Evolutionary conservation across 2,888 invertebrate species (phyloP).

Genomic region (Drosophila siamana): DNA sequence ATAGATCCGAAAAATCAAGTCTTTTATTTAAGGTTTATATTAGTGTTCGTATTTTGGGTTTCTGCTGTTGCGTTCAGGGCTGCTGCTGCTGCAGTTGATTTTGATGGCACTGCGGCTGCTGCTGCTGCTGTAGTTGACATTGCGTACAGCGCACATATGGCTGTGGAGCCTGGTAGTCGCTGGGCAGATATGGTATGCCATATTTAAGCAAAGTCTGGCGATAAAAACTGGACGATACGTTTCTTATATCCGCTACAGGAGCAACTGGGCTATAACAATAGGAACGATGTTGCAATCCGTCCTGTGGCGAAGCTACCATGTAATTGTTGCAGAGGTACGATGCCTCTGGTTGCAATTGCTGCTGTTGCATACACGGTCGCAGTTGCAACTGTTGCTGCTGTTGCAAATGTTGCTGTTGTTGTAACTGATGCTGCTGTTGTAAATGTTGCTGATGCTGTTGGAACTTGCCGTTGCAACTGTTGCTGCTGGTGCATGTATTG

Average conservation of each 20-base stretch:
- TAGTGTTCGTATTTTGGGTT: background rate
- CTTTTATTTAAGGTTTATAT: background rate
- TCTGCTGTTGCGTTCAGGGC: background rate
- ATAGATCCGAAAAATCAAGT: constrained; percentile 43
- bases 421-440: constrained; percentile 7
- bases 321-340: background rate
- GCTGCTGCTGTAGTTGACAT: background rate
- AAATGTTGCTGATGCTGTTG: constrained; percentile 12
- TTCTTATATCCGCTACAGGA: background rate
- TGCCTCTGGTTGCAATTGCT: background rate
- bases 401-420: background rate
- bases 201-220: constrained; percentile 46
- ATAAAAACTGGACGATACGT: constrained; percentile 33
- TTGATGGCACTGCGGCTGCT: background rate
- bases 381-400: constrained; percentile 15
- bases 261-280: background rate
- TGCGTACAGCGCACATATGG: background rate
- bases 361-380: background rate
- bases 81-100: too few species aligned
- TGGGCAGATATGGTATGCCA: constrained; percentile 27
- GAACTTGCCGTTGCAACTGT: background rate
- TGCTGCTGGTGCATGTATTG: background rate
- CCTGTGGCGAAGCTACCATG: background rate
- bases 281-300: background rate
- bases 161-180: background rate